Evolutionary conservation across 2,797 vertebrate genomes (phyloP).

Genomic region (Echiichthys vipera): DNA sequence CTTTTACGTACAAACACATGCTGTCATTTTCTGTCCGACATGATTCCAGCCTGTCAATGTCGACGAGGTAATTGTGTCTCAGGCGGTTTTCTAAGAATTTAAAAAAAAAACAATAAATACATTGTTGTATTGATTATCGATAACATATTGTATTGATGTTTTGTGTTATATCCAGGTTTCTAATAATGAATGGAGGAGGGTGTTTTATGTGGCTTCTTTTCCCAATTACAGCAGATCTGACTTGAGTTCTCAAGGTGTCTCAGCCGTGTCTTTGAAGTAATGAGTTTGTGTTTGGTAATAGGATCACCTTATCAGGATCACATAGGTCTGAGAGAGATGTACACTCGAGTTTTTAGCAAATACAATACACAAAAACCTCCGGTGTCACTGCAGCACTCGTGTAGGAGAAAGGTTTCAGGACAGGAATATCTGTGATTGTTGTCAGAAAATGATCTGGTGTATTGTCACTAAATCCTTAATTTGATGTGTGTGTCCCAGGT

Average conservation of each 20-base stretch:
- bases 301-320: slow-evolving; percentile 6
- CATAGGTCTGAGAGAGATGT: neutral
- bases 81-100: neutral
- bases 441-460: neutral
- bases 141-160: slow-evolving; percentile 12
- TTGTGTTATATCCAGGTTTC: slow-evolving; percentile 2
- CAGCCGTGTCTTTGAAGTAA: slow-evolving; percentile 18
- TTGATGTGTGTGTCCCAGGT: slow-evolving; percentile 54
- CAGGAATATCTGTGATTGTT: neutral
- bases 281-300: slow-evolving; percentile 11
- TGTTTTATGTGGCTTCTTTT: slow-evolving; percentile 1
- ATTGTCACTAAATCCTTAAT: slow-evolving; percentile 4
- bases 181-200: slow-evolving; percentile 15
- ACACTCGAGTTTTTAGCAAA: neutral
- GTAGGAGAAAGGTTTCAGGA: slow-evolving; percentile 4
- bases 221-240: slow-evolving; percentile 34
- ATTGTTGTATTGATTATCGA: slow-evolving; percentile 34
- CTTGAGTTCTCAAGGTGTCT: slow-evolving; percentile 40
- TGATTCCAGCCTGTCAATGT: slow-evolving; percentile 15
- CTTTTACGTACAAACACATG: no score
- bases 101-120: no score
- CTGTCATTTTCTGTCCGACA: no score
- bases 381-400: neutral
- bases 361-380: neutral
- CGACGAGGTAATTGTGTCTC: slow-evolving; percentile 27